Base-by-base conservation (phyloP, 2,888 invertebrate species). In the Leptinotarsa haldemani region DNA sequence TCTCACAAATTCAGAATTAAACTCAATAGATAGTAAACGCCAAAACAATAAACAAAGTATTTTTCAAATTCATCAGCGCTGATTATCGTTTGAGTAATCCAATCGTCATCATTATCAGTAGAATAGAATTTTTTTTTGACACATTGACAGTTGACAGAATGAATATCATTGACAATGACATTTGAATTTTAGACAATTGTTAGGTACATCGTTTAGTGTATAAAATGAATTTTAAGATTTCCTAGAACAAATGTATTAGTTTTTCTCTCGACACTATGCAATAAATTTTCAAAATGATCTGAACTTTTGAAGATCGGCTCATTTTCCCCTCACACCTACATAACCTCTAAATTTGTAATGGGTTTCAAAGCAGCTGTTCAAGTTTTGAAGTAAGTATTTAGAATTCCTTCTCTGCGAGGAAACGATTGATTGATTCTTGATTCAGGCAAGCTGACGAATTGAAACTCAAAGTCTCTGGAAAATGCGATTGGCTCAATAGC, bases 301-400 rank as follows among this genome's bases (percentile, higher is more conserved):
- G 16, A 46, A n/a, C 25, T 30, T 67, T 46, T 22, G 22, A 65
- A 30, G 9, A 7, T 25, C 1, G 7, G 40, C 20, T 22, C 16
- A 40, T 61, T n/a, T 61, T 25, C 9, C n/a, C 61, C 18, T 12
- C n/a, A 61, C 30, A 15, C 5, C 25, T 63, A 67, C 67, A 58
- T 63, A 53, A 61, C 66, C 66, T 61, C 46, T 50, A 50, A 58
- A 68, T 65, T 74, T 67, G 63, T 56, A 52, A 93, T 93, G 93
- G 93, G 93, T 86, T 89, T 93, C 88, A 93, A 93, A 88, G 93
- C 93, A 85, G 93, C 93, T 86, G 91, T 92, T 82, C 93, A 93
- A 88, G 92, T 93, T 88, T 89, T 93, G 81, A 92, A 92, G 93
- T 93, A 88, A 88, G 89, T 88, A 74, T 48, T 16, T 3, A 22